Percentiles rank a stretch among this genome's conserved stretches.
Evolutionary conservation across 64 coral and sea anemone species (phyloP).

Genomic region (Stichodactyla helianthus): DNA sequence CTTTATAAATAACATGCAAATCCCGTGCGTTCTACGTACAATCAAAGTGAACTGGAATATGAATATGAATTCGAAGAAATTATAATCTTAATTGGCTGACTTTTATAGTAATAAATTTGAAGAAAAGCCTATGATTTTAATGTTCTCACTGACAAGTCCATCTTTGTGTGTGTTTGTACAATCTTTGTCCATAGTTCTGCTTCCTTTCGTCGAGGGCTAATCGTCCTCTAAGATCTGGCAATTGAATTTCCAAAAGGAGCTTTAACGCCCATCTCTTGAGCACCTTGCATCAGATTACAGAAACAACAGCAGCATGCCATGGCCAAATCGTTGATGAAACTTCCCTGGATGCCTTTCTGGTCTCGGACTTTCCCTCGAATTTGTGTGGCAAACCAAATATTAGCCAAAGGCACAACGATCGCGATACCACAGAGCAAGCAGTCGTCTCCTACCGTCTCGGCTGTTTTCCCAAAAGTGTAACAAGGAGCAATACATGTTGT

Average conservation of each 20-base stretch:
- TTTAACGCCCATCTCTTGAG: constrained; percentile 84
- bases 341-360: constrained; percentile 76
- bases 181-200: not conserved
- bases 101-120: too few species aligned
- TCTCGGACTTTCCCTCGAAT: constrained; percentile 80
- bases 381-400: constrained; percentile 60
- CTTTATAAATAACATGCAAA: too few species aligned
- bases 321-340: constrained; percentile 56
- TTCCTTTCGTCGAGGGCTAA: not conserved
- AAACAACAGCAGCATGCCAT: constrained; percentile 65
- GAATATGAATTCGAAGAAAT: too few species aligned
- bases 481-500: constrained; percentile 65
- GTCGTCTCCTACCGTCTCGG: constrained; percentile 85
- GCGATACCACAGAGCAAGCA: constrained; percentile 80
- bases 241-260: constrained; percentile 78
- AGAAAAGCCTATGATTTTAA: too few species aligned
- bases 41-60: too few species aligned
- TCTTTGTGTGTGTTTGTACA: not conserved
- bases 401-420: constrained; percentile 48
- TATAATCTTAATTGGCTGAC: too few species aligned
- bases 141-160: not conserved
- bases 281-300: constrained; percentile 65
- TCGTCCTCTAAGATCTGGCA: constrained; percentile 41
- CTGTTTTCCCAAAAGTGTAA: constrained; percentile 84
- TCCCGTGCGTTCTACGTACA: too few species aligned